These are phyloP conservation scores for Condylostylus longicornis DNA, from an alignment of 1,140 invertebrate species.

Conservation along the genomic window DNA sequence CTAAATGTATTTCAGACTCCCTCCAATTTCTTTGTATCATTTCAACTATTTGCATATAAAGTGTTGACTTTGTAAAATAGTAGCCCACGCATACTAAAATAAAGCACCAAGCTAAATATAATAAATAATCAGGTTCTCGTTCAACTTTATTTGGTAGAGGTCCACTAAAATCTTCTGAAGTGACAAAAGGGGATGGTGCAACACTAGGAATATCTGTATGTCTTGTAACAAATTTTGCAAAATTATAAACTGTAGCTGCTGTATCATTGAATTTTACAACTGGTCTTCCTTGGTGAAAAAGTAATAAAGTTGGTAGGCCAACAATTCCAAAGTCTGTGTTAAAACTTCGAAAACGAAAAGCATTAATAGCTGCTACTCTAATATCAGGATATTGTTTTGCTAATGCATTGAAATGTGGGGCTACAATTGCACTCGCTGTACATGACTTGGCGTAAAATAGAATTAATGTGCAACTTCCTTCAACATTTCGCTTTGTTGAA, in stretches of 20 bases:
- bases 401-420: conserved; percentile 79
- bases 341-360: conserved; percentile 66
- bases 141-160: conserved; percentile 58
- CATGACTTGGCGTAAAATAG: conserved; percentile 84
- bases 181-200: conserved; percentile 46
- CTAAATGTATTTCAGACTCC: conserved; percentile 78
- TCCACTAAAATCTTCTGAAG: conserved; percentile 60
- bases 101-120: conserved; percentile 74
- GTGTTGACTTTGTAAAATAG: conserved; percentile 60
- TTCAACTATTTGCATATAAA: conserved; percentile 69
- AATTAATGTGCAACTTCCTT: conserved; percentile 61
- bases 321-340: conserved; percentile 88
- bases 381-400: conserved; percentile 70
- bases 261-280: conserved; percentile 77
- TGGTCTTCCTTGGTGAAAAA: conserved; percentile 84
- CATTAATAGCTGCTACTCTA: conserved; percentile 80
- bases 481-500: conserved; percentile 34
- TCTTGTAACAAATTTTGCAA: conserved; percentile 66
- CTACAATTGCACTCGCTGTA: conserved; percentile 75
- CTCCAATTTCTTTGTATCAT: conserved; percentile 75
- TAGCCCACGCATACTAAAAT: conserved; percentile 60
- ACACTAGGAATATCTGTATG: conserved; percentile 56
- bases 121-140: conserved; percentile 63
- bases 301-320: conserved; percentile 79
- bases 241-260: conserved; percentile 60